phyloP scores from a whole-genome alignment of 2,797 vertebrate species.

The Mus minutoides region DNA sequence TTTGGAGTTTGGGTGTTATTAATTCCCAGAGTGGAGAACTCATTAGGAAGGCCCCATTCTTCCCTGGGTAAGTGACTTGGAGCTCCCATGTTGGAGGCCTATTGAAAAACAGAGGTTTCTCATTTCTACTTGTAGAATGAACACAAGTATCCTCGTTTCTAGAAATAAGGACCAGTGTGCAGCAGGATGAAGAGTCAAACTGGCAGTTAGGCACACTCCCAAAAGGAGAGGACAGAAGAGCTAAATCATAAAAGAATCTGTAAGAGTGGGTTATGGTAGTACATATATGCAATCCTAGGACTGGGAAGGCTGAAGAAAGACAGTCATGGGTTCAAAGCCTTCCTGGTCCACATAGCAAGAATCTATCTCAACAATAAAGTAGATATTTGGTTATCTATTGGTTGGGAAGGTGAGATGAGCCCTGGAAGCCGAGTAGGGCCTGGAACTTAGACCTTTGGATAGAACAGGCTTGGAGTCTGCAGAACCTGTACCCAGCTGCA shows the following conservation, averaged over 20 bases:
- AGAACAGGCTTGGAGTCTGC: not conserved
- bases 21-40: not conserved
- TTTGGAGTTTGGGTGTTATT: not conserved
- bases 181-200: not conserved
- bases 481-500: not conserved
- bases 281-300: not conserved
- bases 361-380: not conserved
- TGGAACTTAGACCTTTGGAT: not conserved
- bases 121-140: not conserved
- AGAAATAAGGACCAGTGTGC: not conserved
- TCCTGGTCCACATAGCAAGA: not conserved
- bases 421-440: not conserved
- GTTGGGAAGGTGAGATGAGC: not conserved
- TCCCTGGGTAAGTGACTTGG: not conserved
- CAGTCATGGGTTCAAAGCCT: not conserved
- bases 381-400: not conserved
- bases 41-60: not conserved
- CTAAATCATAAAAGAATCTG: not conserved
- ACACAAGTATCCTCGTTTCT: not conserved
- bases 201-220: not conserved
- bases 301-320: not conserved
- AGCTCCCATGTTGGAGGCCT: not conserved
- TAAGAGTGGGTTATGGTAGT: not conserved
- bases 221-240: not conserved
- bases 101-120: not conserved